Base-by-base conservation (phyloP, 2,888 invertebrate species). In the Cepaea hortensis region DNA sequence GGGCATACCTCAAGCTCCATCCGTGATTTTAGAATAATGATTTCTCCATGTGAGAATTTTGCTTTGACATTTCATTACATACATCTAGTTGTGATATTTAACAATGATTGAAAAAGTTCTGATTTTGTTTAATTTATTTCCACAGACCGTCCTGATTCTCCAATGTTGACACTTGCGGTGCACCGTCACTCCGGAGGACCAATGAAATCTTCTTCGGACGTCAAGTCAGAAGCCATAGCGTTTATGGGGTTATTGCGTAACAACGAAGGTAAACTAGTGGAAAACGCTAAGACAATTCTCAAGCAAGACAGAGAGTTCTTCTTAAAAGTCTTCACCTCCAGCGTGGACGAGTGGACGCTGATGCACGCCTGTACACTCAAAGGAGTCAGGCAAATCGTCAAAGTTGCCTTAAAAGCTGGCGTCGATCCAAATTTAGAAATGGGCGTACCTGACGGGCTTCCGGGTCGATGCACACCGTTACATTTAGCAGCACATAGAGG, bases 401-500 rank as follows among this genome's bases (percentile, higher is more conserved):
- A 93, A 89, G 83, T 90, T 46, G 91, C 91, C 46, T 85, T 92
- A 18, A 90, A 89, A 75, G 88, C 91, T 0, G 91, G 91, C 0
- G 91, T 92, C 0, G 90, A 91, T 81, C 91, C 91, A 6, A 91
- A 93, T 86, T 81, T 91, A 70, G 90, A 90, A 81, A 92, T 93
- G 92, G 92, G 92, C 11, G 80, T 89, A 9, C 91, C 91, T 0
- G 91, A 91, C 23, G 92, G 91, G 11, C 89, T 93, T 1, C 92
- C 92, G 0, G 91, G 91, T 0, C 89, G 91, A 2, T 92, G 92
- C 83, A 88, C 91, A 3, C 91, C 92, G 18, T 88, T 92, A 46
- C 93, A 93, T 82, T 87, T 93, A 20, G 93, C 92, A n/a, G 92
- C 93, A 0, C 91, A 92, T 87, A 89, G 92, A 4, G 92, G 93